Conservation (phyloP, 2,888 invertebrate species). For the Teinopalpus imperialis region DNA sequence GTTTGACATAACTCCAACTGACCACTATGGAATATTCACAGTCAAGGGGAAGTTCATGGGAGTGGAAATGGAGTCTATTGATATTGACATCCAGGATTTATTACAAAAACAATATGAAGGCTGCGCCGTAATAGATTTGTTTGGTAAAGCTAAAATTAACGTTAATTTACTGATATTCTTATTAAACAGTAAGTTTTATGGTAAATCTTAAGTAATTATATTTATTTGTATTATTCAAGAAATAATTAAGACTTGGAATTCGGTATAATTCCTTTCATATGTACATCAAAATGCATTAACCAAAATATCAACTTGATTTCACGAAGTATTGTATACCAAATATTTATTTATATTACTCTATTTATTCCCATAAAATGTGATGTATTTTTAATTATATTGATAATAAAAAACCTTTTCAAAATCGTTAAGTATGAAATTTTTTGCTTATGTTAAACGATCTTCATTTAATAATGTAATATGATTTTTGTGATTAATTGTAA, state of each 20-base stretch:
- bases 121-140: conserved; percentile 88
- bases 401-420: conserved; percentile 9
- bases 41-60: conserved; percentile 90
- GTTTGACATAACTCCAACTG: conserved; percentile 87
- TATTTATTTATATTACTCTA: conserved; percentile 35
- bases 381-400: conserved; percentile 9
- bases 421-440: conserved; percentile 5
- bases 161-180: conserved; percentile 88
- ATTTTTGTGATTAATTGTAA: conserved; percentile 23
- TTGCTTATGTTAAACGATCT: background rate
- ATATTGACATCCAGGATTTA: conserved; percentile 87
- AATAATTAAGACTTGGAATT: conserved; percentile 1
- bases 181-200: conserved; percentile 89
- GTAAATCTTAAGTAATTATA: conserved; percentile 65
- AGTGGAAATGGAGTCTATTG: conserved; percentile 87
- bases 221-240: too few relatives aligned
- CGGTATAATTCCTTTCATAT: conserved; percentile 5
- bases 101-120: conserved; percentile 90
- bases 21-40: conserved; percentile 85
- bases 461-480: conserved; percentile 27
- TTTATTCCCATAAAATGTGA: conserved; percentile 11
- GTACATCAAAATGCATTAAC: conserved; percentile 18
- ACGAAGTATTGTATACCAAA: conserved; percentile 45
- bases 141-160: conserved; percentile 89
- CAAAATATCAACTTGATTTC: conserved; percentile 15